Evolutionary conservation across 2,797 vertebrate species (phyloP).

Genomic region (Sylvia borin): DNA sequence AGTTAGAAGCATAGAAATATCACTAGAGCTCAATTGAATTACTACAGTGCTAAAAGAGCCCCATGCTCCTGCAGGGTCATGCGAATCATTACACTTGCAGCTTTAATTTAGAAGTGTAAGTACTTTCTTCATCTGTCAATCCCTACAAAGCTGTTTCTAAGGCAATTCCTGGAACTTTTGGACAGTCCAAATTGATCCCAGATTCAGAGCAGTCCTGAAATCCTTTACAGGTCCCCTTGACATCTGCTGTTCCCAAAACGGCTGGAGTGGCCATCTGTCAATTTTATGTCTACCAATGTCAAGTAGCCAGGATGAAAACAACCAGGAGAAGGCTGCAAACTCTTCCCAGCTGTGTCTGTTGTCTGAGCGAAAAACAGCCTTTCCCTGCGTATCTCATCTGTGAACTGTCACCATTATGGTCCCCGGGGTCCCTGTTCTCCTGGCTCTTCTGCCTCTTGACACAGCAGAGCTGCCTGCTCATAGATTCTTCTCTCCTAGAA

Average conservation of each 20-base stretch:
- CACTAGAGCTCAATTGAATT: background rate
- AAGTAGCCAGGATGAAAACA: background rate
- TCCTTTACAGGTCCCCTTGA: background rate
- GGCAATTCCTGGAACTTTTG: background rate
- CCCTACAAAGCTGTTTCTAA: background rate
- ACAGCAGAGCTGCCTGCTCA: background rate
- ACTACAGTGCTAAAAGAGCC: background rate
- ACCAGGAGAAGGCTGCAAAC: background rate
- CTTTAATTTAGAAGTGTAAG: background rate
- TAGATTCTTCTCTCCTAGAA: background rate
- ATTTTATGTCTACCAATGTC: background rate
- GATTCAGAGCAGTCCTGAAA: background rate
- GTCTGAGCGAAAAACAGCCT: background rate
- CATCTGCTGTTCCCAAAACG: background rate
- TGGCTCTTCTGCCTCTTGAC: background rate
- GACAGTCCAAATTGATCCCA: background rate
- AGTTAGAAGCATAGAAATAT: background rate
- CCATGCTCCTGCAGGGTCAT: background rate
- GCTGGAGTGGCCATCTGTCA: background rate
- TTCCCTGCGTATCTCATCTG: background rate
- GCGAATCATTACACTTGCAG: background rate
- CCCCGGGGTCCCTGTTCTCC: background rate
- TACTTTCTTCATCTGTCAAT: background rate
- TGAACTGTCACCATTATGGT: too few species aligned
- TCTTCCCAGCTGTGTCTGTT: background rate